Evolutionary conservation across 2,888 invertebrate genomes (phyloP), one percentile per base, ranked within the genome.

Genomic region (Hetaerina titia): DNA sequence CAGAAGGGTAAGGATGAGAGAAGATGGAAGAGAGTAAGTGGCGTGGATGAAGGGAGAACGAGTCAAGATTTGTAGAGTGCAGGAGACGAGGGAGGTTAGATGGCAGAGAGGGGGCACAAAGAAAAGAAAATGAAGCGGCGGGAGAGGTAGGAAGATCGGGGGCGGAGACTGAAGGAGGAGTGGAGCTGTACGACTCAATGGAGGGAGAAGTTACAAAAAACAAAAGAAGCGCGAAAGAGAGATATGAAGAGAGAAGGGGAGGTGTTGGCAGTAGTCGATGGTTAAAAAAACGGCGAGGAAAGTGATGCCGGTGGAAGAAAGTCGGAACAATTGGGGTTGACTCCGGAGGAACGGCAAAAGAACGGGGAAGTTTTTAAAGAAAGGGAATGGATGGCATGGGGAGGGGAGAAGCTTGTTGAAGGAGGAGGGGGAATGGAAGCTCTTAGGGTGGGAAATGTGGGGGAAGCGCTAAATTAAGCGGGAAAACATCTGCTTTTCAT

Each of bases 401-500:
- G 89, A 58, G 31, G 88, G 57, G n/a, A 45, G 58, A 58, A 89
- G 58, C 19, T 56, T 57, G 89, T n/a, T 0, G 57, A n/a, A 9
- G 17, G 89, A 58, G 58, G 17, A 57, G 89, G 58, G 90, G 57
- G 31, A 25, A 74, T 74, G 64, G 45, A 58, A 56, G 31, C 81
- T 92, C 56, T 74, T 74, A 22, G 69, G 56, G 69, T 69, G 92
- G 58, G 89, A 69, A 81, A 19, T 58, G 89, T 58, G 89, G 89
- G 92, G 92, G 57, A 56, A 64, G 90, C 64, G 90, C 90, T 92
- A 92, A 92, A 92, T 92, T 92, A 92, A 92, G 92, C 92, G 92
- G 45, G 69, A 64, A 69, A 92, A 92, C 92, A 92, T 92, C 92
- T 92, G 92, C 92, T 74, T 92, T 92, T 92, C 92, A 92, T 92